Conservation (phyloP, 2,113 vertebrate species). For the Xerus inauris region DNA sequence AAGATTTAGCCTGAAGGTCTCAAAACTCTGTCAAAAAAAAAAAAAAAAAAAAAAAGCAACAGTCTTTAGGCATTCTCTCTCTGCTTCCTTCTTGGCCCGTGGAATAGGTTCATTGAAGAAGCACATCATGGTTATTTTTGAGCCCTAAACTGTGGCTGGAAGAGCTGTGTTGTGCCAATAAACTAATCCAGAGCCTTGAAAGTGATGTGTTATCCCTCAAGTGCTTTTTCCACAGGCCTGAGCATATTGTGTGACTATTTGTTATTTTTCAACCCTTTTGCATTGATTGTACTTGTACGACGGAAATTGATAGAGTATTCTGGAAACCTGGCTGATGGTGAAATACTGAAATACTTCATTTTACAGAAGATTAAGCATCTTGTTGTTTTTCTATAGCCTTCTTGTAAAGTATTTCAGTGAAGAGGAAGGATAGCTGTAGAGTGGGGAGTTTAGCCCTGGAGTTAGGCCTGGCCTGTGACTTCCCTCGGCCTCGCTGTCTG, state of each 20-base stretch:
- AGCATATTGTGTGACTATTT: slow-evolving; percentile 1
- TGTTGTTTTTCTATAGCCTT: slow-evolving; percentile 21
- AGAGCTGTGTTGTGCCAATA: background rate
- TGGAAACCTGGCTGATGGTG: background rate
- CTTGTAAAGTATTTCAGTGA: slow-evolving; percentile 48
- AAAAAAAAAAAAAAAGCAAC: background rate
- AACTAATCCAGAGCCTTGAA: background rate
- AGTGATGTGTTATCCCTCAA: background rate
- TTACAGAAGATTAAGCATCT: slow-evolving; percentile 46
- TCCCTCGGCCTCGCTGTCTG: background rate
- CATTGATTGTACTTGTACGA: slow-evolving; percentile 2
- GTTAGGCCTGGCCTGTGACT: too few species aligned
- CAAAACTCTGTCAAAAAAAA: slow-evolving; percentile 4
- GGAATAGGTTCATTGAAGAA: slow-evolving; percentile 9
- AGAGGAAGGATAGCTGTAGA: background rate
- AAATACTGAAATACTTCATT: slow-evolving; percentile 26
- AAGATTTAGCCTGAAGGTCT: background rate
- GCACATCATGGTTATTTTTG: background rate
- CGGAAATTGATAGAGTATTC: slow-evolving; percentile 20
- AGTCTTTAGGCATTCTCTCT: background rate
- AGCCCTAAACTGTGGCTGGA: background rate
- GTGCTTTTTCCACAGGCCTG: slow-evolving; percentile 21
- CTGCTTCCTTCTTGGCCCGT: background rate
- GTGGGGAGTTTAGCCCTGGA: background rate
- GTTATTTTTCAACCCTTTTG: slow-evolving; percentile 43